Evolutionary conservation across 1,140 invertebrate species (phyloP), one percentile per base, ranked within the genome.

Genomic region (Drosophila baimaii): DNA sequence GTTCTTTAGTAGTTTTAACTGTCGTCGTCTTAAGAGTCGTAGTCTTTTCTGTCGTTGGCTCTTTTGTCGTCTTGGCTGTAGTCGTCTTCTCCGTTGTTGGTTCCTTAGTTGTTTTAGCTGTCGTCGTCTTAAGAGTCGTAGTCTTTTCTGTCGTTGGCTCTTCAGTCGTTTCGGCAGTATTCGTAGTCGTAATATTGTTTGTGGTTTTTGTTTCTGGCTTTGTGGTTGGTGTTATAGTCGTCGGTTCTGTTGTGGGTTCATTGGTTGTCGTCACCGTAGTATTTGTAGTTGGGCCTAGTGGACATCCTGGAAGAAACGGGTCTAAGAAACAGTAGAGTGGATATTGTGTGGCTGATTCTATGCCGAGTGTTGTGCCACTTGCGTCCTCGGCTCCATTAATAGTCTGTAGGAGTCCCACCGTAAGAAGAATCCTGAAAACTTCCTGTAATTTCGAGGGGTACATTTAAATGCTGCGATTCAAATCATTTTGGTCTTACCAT

Each of bases 401-500:
- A 19, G 23, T 6, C 13, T 27, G 44, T 2, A 27, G n/a, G 7
- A 61, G 19, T 5, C 23, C 31, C n/a, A 59, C 9, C 12, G 27
- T 25, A 37, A 37, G 15, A 5, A 61, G 5, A 9, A 41, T 37
- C 31, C n/a, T 37, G 21, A 21, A 5, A 25, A 58, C 9, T 13
- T 15, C 19, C 56, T 58, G 27, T 15, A 57, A 27, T 19, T n/a
- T 2, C 13, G 8, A 12, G n/a, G 19, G 12, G 17, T 12, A 15
- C 35, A 6, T 56, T 55, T 10, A 6, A n/a, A 13, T 37, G 9
- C 13, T 19, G 8, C 1, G 12, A 13, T 15, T 3, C 9, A 21
- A 17, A 17, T 5, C 31, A 46, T 23, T 15, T 33, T 1, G n/a
- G 58, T 37, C 58, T 37, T 61, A 61, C 58, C 58, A 61, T 61